phyloP scores from a whole-genome alignment of 2,888 invertebrate genomes.

The Polyommatus icarus region DNA sequence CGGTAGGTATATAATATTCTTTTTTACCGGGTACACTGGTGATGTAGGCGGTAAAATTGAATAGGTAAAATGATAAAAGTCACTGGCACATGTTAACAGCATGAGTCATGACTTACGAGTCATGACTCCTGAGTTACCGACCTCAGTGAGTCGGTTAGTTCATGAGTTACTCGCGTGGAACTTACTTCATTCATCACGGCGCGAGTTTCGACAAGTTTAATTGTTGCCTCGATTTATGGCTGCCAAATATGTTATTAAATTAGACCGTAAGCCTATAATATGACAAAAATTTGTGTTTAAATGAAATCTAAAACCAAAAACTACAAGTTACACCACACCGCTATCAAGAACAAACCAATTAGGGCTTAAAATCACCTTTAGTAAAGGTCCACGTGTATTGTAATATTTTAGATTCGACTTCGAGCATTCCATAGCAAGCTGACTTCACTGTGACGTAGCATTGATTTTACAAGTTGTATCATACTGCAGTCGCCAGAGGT shows the following conservation, averaged over 20 bases:
- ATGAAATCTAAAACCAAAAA: not conserved
- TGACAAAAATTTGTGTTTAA: not conserved
- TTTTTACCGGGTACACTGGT: no score
- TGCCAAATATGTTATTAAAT: constrained; percentile 6
- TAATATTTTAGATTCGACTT: no score
- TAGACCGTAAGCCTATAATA: not conserved
- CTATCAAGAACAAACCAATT: not conserved
- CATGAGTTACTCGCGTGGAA: constrained; percentile 11
- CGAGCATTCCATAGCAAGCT: no score
- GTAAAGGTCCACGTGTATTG: no score
- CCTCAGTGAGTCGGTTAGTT: not conserved
- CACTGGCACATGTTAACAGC: not conserved
- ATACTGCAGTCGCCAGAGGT: no score
- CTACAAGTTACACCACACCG: not conserved
- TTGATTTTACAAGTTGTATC: no score
- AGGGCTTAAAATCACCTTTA: not conserved
- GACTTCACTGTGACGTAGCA: no score
- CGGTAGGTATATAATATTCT: no score
- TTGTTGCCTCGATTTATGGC: not conserved
- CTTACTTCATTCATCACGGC: constrained; percentile 6
- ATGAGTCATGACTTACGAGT: not conserved
- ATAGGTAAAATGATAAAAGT: not conserved
- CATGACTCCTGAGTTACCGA: not conserved
- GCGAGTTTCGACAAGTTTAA: constrained; percentile 11
- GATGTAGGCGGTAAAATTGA: no score